These are phyloP conservation scores for Hucho hucho DNA, from an alignment of 2,113 vertebrate genomes.

Conservation along the genomic window DNA sequence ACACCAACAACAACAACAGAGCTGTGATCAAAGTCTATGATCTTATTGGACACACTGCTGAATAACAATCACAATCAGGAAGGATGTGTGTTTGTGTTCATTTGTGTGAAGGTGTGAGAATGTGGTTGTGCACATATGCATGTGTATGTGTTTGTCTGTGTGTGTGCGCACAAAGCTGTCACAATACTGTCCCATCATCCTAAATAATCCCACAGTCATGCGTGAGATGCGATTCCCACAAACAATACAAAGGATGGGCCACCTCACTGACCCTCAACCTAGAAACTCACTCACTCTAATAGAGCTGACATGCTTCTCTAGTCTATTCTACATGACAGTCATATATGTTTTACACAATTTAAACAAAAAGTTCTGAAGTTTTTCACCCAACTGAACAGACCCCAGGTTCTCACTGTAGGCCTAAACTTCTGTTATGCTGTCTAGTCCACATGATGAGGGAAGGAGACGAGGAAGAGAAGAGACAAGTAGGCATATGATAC, in stretches of 20 bases:
- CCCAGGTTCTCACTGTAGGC: no score
- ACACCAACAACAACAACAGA: no score
- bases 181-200: constrained; percentile 55
- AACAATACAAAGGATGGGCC: constrained; percentile 59
- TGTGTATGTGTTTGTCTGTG: constrained; percentile 1
- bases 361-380: no score
- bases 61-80: no score
- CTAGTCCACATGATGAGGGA: neutral
- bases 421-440: no score
- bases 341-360: no score
- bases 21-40: no score
- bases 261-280: constrained; percentile 50
- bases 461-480: neutral
- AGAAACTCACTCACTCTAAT: neutral
- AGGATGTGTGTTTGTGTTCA: neutral
- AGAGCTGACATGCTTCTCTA: neutral
- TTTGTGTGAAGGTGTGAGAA: neutral
- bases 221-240: constrained; percentile 66
- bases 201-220: constrained; percentile 64
- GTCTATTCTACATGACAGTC: no score
- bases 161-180: constrained; percentile 28
- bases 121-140: neutral
- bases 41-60: no score
- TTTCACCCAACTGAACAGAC: no score
- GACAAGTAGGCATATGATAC: neutral